Base-by-base conservation (phyloP, 2,113 vertebrate species). In the Hippotragus niger region DNA sequence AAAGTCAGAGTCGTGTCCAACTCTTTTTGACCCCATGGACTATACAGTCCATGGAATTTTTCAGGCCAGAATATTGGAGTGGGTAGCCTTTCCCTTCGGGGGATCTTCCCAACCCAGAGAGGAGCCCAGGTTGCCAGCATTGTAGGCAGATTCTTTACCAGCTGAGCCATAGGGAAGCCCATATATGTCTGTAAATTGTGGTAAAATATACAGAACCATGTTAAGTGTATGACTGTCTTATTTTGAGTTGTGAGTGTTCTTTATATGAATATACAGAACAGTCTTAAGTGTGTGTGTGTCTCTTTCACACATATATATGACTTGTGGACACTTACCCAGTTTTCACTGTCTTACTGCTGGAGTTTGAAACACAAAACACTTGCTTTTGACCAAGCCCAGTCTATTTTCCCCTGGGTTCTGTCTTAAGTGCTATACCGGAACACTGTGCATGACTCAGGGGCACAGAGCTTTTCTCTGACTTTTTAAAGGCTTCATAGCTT, bases 301-400 rank as follows among this genome's bases (percentile, higher is more conserved):
- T 57, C 45, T 83, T 64, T 50, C 11, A 50, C 2, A 14, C 1
- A 4, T 9, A 11, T 2, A 2, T 5, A 5, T 3, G 3, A 7
- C 15, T 33, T n/a, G 53, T 45, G 43, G 43, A 57, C 17, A 12
- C 23, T 29, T 36, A 43, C 27, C 29, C 78, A 10, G 3, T 47
- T 62, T 55, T 40, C 29, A 6, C 7, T 12, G 3, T 14, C 47
- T 76, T 16, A 57, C 25, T 40, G 17, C 7, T 29, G 57, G 47
- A 25, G 16, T 43, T 62, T 16, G 12, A 85, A 58, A 31, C 23
- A 15, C 7, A 67, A 11, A 43, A 0, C 8, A 5, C 23, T 16
- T 11, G 7, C 45, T 40, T n/a, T 17, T 6, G 43, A 29, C 58
- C 6, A 4, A 58, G 25, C 31, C 13, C n/a, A 4, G 1, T n/a